A percentile compares a stretch with the other conserved stretches of the same genome.
phyloP scores from a whole-genome alignment of 2,888 invertebrate genomes.

The Melanophora roralis region DNA sequence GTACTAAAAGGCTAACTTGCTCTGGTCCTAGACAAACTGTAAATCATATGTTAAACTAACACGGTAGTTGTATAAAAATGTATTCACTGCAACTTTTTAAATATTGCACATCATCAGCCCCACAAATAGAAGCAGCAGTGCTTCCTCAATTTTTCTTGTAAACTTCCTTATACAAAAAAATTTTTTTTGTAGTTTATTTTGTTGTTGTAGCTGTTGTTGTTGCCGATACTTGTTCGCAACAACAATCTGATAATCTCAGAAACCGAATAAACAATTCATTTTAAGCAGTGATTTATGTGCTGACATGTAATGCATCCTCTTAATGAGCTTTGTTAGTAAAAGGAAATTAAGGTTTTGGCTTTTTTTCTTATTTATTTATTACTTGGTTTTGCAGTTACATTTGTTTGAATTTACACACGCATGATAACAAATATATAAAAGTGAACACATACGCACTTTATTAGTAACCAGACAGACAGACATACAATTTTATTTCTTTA shows the following conservation, averaged over 20 bases:
- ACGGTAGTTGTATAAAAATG: no score
- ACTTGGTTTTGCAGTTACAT: slow-evolving; percentile 7
- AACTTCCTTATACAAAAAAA: background rate
- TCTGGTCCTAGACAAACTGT: no score
- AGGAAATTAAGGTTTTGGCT: slow-evolving; percentile 60
- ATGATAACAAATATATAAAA: background rate
- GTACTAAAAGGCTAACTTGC: no score
- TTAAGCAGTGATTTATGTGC: slow-evolving; percentile 60
- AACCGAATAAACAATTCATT: slow-evolving; percentile 60
- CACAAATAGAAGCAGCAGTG: slow-evolving; percentile 9
- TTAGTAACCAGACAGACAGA: no score
- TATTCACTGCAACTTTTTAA: no score
- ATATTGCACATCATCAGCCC: slow-evolving; percentile 4
- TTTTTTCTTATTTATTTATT: slow-evolving; percentile 61
- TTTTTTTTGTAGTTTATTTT: no score
- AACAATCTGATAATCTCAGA: slow-evolving; percentile 48
- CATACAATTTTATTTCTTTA: no score
- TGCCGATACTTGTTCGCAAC: background rate
- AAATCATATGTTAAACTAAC: no score
- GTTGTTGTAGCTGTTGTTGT: background rate
- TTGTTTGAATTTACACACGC: background rate
- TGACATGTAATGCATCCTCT: slow-evolving; percentile 61
- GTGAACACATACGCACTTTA: background rate
- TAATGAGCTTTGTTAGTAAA: slow-evolving; percentile 54
- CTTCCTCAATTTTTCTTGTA: background rate